phyloP scores from a whole-genome alignment of 2,113 vertebrate genomes.

The Cacatua alba region DNA sequence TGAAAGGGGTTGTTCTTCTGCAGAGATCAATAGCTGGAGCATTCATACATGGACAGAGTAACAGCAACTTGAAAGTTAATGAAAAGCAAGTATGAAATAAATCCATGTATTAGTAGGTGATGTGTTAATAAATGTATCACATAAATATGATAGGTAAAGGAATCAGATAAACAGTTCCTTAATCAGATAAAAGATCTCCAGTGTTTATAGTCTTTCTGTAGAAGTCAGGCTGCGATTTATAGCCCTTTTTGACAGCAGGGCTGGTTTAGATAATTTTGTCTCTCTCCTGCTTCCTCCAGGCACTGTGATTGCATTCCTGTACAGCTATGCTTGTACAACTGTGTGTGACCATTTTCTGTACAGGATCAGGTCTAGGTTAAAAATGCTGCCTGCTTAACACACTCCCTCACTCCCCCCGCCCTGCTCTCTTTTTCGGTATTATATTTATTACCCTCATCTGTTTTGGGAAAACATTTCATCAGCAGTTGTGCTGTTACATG shows the following conservation, averaged over 20 bases:
- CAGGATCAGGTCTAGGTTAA: background rate
- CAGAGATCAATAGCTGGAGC: background rate
- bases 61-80: background rate
- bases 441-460: slow-evolving; percentile 15
- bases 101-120: slow-evolving; percentile 3
- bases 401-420: fast-evolving
- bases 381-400: background rate
- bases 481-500: background rate
- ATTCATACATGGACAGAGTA: background rate
- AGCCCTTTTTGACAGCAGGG: background rate
- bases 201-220: background rate
- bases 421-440: background rate
- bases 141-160: slow-evolving; percentile 18
- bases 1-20: background rate
- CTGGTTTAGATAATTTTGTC: slow-evolving; percentile 11
- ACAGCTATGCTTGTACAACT: background rate
- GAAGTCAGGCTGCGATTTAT: background rate
- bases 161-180: slow-evolving; percentile 11
- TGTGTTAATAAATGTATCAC: slow-evolving; percentile 24
- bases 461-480: slow-evolving; percentile 1
- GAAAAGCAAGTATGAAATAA: slow-evolving; percentile 18
- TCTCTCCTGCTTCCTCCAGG: slow-evolving; percentile 3
- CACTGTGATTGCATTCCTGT: background rate
- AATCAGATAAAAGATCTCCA: background rate
- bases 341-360: background rate